Conservation (phyloP, 2,113 vertebrate species). For the Pygoscelis adeliae region DNA sequence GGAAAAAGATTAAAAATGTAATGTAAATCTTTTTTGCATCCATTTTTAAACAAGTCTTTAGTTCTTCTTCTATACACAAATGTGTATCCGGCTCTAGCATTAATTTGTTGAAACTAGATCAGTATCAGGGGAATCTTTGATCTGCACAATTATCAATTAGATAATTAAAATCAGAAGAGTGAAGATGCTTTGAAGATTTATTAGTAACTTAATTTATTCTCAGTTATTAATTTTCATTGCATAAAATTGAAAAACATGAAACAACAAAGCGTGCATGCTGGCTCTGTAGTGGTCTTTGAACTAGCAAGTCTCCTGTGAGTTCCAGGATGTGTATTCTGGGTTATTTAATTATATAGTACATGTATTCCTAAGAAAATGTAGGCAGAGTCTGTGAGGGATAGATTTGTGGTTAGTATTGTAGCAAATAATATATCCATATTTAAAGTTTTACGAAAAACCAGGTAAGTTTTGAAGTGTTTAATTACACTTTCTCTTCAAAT, state of each 20-base stretch:
- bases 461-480: neutral
- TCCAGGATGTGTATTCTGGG: neutral
- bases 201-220: conserved; percentile 28
- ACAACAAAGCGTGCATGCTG: neutral
- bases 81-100: neutral
- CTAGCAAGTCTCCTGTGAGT: neutral
- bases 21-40: neutral
- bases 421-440: neutral
- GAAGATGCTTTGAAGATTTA: neutral
- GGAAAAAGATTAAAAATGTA: neutral
- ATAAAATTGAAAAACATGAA: conserved; percentile 11
- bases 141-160: conserved; percentile 21
- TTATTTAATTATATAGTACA: neutral
- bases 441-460: neutral
- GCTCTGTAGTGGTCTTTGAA: neutral
- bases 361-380: neutral
- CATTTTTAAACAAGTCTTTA: neutral
- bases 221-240: neutral
- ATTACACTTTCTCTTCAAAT: neutral
- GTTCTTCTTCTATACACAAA: neutral
- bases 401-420: neutral
- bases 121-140: neutral
- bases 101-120: conserved; percentile 7
- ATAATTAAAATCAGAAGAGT: conserved; percentile 6
- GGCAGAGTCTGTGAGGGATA: neutral